Evolutionary conservation across 2,797 vertebrate species (phyloP).

Genomic region (Lycodopsis pacificus): DNA sequence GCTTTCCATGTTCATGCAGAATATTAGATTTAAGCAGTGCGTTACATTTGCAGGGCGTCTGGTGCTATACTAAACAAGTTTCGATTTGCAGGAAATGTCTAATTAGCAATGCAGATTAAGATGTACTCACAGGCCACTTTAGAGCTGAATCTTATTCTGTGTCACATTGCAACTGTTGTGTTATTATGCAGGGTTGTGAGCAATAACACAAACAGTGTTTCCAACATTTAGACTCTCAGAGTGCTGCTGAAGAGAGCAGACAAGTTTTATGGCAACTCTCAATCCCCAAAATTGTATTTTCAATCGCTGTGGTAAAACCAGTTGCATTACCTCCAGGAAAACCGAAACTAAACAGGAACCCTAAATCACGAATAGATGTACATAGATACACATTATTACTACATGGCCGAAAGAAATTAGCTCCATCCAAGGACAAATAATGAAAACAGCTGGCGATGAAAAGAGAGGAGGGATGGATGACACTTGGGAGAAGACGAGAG

Average conservation of each 20-base stretch:
- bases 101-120: slow-evolving; percentile 40
- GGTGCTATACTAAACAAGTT: slow-evolving; percentile 16
- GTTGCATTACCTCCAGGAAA: slow-evolving; percentile 1
- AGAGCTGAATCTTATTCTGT: slow-evolving; percentile 35
- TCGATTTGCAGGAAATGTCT: slow-evolving; percentile 13
- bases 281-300: neutral
- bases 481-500: slow-evolving; percentile 39
- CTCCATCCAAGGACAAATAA: slow-evolving; percentile 43
- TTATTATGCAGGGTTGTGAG: slow-evolving; percentile 30
- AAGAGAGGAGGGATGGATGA: slow-evolving; percentile 65
- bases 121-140: slow-evolving; percentile 30
- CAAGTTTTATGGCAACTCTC: neutral
- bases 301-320: neutral
- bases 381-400: slow-evolving; percentile 14
- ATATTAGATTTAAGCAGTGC: neutral
- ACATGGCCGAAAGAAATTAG: neutral
- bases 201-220: slow-evolving; percentile 20
- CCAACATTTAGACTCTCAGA: slow-evolving; percentile 8
- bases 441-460: slow-evolving; percentile 64
- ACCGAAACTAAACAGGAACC: neutral
- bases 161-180: slow-evolving; percentile 37
- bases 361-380: slow-evolving; percentile 1
- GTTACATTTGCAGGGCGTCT: neutral
- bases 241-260: slow-evolving; percentile 8
- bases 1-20: neutral